Percentiles rank a stretch among this genome's conserved stretches.
Evolutionary conservation across 2,113 vertebrate genomes (phyloP).

Genomic region (Vimba vimba): DNA sequence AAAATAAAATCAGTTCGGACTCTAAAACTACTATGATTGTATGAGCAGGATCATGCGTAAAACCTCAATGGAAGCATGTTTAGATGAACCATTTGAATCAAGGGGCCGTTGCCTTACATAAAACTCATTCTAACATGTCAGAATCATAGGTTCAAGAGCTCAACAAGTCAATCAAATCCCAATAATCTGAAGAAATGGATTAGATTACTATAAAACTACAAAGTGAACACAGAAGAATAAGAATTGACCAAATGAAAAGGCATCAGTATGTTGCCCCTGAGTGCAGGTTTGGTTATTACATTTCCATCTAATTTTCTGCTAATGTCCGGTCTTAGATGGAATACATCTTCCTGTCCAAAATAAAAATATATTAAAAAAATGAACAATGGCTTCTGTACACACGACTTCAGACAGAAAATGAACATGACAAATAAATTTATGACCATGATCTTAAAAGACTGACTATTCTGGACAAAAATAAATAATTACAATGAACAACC

Average conservation of each 20-base stretch:
- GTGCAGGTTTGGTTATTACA: constrained; percentile 20
- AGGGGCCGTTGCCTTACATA: background rate
- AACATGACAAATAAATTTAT: background rate
- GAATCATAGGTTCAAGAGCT: background rate
- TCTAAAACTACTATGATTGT: constrained; percentile 8
- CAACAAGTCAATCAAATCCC: background rate
- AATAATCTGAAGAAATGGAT: background rate
- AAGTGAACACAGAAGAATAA: constrained; percentile 7
- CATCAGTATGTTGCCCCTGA: constrained; percentile 25
- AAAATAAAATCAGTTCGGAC: background rate
- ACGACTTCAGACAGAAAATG: constrained; percentile 33
- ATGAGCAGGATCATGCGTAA: background rate
- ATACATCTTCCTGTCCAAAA: background rate
- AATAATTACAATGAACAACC: constrained; percentile 2
- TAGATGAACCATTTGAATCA: background rate
- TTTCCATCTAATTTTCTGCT: constrained; percentile 14
- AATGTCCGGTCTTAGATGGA: constrained; percentile 16
- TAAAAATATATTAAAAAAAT: background rate
- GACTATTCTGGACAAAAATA: constrained; percentile 9
- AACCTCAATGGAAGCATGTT: background rate
- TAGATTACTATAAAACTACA: background rate
- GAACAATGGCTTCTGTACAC: background rate
- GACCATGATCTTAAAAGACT: constrained; percentile 17
- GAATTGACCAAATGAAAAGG: constrained; percentile 30
- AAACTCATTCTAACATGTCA: background rate